phyloP scores from a whole-genome alignment of 2,888 invertebrate species.

The Lithophane socia region DNA sequence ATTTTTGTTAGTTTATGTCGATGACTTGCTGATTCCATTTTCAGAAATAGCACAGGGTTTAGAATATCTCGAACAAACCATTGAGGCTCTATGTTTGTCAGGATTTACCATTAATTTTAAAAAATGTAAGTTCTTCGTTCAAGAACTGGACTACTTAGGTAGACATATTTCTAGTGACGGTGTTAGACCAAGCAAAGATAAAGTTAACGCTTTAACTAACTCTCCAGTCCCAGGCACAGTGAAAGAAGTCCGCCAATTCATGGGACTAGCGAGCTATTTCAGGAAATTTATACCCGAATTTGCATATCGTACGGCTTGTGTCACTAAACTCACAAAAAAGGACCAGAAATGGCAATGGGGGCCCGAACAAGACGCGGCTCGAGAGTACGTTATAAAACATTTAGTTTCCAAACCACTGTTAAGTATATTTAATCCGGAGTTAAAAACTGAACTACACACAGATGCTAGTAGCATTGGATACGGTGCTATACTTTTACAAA shows the following conservation, averaged over 20 bases:
- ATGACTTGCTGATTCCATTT: constrained; percentile 9
- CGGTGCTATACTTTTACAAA: not conserved
- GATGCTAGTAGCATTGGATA: constrained; percentile 2
- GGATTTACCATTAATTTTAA: constrained; percentile 12
- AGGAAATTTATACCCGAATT: constrained; percentile 17
- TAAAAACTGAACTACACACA: not conserved
- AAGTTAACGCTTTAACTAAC: not conserved
- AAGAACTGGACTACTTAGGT: constrained; percentile 8
- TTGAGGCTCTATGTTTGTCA: not conserved
- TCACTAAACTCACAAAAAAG: not conserved
- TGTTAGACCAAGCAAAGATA: not conserved
- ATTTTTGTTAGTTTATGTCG: constrained; percentile 1
- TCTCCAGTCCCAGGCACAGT: constrained; percentile 3
- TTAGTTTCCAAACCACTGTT: not conserved
- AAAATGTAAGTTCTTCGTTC: constrained; percentile 15
- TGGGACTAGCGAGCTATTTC: constrained; percentile 4
- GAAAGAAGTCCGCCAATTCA: not conserved
- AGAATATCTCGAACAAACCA: constrained; percentile 1
- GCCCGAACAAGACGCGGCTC: not conserved
- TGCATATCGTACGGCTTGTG: not conserved
- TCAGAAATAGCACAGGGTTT: not conserved
- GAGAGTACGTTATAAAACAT: not conserved
- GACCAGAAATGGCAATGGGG: constrained; percentile 1
- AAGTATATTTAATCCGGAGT: not conserved
- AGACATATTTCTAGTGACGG: not conserved